Conservation (phyloP, 2,888 invertebrate genomes). For the Lampropteryx suffumata region DNA sequence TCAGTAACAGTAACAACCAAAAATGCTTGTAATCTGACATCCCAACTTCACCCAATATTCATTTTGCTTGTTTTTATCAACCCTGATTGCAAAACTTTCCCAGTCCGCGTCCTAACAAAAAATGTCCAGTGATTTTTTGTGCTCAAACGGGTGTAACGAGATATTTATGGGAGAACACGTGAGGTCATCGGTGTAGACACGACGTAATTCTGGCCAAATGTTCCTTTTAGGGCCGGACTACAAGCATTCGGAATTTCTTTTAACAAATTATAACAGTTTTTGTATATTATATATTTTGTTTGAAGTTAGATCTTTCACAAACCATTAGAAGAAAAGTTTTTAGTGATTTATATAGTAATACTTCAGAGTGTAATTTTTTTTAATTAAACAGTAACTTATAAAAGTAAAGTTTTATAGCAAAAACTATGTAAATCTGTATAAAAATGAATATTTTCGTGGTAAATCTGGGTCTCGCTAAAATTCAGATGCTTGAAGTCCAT, state of each 20-base stretch:
- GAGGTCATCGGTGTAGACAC: conserved; percentile 57
- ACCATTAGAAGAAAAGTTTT: too few species aligned
- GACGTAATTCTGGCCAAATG: conserved; percentile 48
- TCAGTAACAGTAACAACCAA: conserved; percentile 14
- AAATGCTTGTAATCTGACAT: conserved; percentile 22
- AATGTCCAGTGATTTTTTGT: conserved; percentile 58
- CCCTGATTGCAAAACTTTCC: conserved; percentile 69
- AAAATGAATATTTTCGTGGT: too few species aligned
- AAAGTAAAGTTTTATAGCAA: too few species aligned
- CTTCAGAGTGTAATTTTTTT: too few species aligned
- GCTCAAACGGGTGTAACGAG: conserved; percentile 58
- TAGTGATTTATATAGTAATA: too few species aligned
- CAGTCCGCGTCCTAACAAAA: conserved; percentile 55
- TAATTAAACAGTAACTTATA: too few species aligned
- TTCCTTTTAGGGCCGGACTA: conserved; percentile 44
- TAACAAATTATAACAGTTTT: background rate
- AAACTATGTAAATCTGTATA: too few species aligned
- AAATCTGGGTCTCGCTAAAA: background rate
- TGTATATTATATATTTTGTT: too few species aligned
- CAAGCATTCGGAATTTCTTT: background rate
- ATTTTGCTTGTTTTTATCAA: conserved; percentile 56
- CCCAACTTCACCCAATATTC: conserved; percentile 36
- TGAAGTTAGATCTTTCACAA: too few species aligned
- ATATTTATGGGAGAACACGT: conserved; percentile 66
- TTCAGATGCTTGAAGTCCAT: conserved; percentile 4